Conservation (phyloP, 1,140 invertebrate species). For the Eupristina koningsbergeri region DNA sequence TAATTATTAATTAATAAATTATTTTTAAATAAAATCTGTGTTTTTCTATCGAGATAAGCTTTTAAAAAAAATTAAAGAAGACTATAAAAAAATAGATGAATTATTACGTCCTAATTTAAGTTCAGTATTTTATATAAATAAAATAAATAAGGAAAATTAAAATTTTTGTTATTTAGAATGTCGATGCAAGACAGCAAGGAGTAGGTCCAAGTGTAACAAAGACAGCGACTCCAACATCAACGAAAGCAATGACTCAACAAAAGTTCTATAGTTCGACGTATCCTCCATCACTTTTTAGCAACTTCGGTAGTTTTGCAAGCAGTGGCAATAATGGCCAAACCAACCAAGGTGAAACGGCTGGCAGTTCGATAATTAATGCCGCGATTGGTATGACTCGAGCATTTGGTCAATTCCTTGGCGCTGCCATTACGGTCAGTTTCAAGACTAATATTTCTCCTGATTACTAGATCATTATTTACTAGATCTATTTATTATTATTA, state of each 20-base stretch:
- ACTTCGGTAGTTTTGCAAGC: slow-evolving; percentile 56
- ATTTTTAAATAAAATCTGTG: no score
- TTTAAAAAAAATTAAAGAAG: no score
- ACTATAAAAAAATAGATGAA: no score
- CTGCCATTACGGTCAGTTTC: slow-evolving; percentile 79
- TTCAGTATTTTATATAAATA: background rate
- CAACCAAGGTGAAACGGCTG: slow-evolving; percentile 62
- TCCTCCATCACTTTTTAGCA: slow-evolving; percentile 67
- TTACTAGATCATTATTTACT: background rate
- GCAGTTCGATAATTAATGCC: slow-evolving; percentile 79
- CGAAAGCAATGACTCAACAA: slow-evolving; percentile 52
- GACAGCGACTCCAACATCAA: slow-evolving; percentile 54
- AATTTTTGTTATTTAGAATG: slow-evolving; percentile 48
- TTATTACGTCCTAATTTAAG: no score
- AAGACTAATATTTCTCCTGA: background rate
- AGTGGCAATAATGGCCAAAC: background rate
- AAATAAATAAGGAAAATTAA: background rate
- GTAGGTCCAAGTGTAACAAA: no score
- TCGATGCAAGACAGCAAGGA: slow-evolving; percentile 31
- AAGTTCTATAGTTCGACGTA: slow-evolving; percentile 64
- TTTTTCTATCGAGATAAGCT: no score
- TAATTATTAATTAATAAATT: no score
- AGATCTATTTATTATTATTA: background rate
- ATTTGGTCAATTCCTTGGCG: slow-evolving; percentile 82
- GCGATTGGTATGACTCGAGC: slow-evolving; percentile 82